phyloP scores from a whole-genome alignment of 2,797 vertebrate species.

The Mormyrus proboscirostris region DNA sequence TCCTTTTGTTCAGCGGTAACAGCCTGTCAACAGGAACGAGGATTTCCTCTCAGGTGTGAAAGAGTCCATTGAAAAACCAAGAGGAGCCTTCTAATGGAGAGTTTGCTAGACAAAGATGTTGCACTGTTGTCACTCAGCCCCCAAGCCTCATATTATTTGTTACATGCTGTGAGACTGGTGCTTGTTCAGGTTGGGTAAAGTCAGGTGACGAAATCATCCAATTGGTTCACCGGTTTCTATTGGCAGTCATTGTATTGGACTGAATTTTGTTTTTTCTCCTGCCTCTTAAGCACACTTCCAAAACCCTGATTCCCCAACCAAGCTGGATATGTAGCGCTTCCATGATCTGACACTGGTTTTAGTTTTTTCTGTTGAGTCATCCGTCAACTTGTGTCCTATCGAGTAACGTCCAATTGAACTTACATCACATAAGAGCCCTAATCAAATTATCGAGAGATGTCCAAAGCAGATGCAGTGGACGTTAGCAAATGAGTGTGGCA shows the following conservation, averaged over 20 bases:
- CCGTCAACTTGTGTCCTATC: neutral
- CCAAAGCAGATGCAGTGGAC: neutral
- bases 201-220: neutral
- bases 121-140: neutral
- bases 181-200: neutral
- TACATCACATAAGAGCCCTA: neutral
- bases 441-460: neutral
- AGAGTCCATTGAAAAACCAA: neutral
- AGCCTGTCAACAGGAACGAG: conserved; percentile 7
- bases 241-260: neutral
- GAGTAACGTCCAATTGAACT: neutral
- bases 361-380: neutral
- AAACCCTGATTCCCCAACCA: neutral
- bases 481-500: neutral
- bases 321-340: neutral
- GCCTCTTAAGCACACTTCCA: neutral
- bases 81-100: neutral
- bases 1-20: neutral
- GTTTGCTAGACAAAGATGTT: neutral
- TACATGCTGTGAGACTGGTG: neutral
- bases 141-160: neutral
- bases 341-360: neutral
- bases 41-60: conserved; percentile 6
- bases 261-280: neutral
- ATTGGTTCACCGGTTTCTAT: neutral